Evolutionary conservation across 2,113 vertebrate species (phyloP), one percentile per base, ranked within the genome.

Genomic region (Pachycephala philippinensis): DNA sequence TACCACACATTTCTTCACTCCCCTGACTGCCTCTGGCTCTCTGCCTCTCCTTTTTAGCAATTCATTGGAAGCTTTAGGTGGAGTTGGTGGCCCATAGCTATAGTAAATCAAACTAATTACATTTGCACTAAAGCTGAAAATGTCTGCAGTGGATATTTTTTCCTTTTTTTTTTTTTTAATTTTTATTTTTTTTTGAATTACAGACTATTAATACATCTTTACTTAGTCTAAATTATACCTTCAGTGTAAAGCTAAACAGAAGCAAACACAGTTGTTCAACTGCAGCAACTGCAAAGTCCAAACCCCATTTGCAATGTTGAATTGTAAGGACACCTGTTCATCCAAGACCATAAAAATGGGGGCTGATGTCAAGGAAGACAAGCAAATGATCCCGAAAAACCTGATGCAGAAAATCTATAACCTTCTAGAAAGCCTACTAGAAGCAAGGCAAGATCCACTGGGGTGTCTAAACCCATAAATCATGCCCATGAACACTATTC

Each of bases 31-130:
- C 57, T 90, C 69, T 87, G 65, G 44, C 15, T 61, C 28, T 82
- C 16, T 6, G 1, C 30, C 11, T 97, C 59, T 84, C 14, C 37
- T 50, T 86, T 95, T 93, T 57, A 91, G 83, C 83, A 95, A 90
- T 96, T 97, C 90, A 56, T 61, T 68, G 79, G 72, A 96, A 93
- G 83, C 87, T 87, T 39, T 89, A 89, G 86, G 80, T 97, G 70
- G 79, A 96, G 83, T 90, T 93, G 53, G 81, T 84, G 57, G 79
- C 78, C 84, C 90, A 90, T 84, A 95, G 87, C 78, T 97, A 64
- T 65, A 97, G 91, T 97, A 98, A 98, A 97, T 97, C 84, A 96
- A 97, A 84, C 94, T 98, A 97, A 98, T 98, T 97, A 95, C 96
- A 79, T 96, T 97, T 97, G 16, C 42, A 77, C 31, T 89, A 91